These are phyloP conservation scores for Perca flavescens DNA, from an alignment of 2,113 vertebrate genomes.

Conservation along the genomic window DNA sequence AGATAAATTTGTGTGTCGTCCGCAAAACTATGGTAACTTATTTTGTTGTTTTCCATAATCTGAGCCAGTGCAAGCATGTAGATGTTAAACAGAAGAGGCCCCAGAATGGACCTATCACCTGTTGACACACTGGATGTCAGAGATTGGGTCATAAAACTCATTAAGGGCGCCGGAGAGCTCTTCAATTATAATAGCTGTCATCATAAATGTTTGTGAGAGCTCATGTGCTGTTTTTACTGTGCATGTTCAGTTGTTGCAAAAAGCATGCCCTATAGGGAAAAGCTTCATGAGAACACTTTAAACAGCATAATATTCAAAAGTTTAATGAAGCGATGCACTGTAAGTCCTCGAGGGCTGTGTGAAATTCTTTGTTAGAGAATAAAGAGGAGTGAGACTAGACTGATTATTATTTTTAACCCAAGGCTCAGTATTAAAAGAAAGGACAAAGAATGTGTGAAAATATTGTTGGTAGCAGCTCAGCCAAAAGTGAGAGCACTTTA, in stretches of 20 bases:
- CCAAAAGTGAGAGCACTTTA: slow-evolving; percentile 8
- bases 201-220: slow-evolving; percentile 19
- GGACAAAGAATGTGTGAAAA: slow-evolving; percentile 17
- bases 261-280: background rate
- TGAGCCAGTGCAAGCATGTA: too few relatives aligned
- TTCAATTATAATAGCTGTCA: slow-evolving; percentile 16
- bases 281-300: slow-evolving; percentile 50
- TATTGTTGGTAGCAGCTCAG: background rate
- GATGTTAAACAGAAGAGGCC: too few relatives aligned
- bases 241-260: background rate
- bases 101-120: background rate
- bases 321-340: slow-evolving; percentile 60
- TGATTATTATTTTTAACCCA: slow-evolving; percentile 57
- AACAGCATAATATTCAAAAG: slow-evolving; percentile 60
- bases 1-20: too few relatives aligned
- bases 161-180: background rate
- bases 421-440: slow-evolving; percentile 33
- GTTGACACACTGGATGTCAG: slow-evolving; percentile 11
- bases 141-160: slow-evolving; percentile 22
- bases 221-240: background rate
- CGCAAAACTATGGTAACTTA: too few relatives aligned
- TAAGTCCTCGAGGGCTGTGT: slow-evolving; percentile 42
- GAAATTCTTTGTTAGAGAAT: slow-evolving; percentile 37
- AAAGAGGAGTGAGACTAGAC: slow-evolving; percentile 33
- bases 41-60: too few relatives aligned